These are phyloP conservation scores for Irena cyanogastra DNA, from an alignment of 2,113 vertebrate genomes.

Conservation along the genomic window DNA sequence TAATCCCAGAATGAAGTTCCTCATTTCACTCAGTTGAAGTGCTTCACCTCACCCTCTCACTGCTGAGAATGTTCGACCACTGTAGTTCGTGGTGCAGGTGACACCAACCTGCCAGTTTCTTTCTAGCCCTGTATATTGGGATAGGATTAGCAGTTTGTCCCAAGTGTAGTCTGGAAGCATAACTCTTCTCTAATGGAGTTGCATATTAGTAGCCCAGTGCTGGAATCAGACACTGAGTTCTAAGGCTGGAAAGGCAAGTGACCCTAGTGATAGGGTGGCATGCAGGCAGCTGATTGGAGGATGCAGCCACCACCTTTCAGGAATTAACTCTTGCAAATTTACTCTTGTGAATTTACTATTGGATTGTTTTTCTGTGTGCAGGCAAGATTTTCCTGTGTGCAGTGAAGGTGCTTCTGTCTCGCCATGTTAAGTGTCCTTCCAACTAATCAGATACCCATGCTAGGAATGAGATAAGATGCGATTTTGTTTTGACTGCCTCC, in stretches of 20 bases:
- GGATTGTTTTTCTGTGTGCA: not conserved
- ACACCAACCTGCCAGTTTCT: not conserved
- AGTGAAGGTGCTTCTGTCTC: not conserved
- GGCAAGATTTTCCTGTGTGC: not conserved
- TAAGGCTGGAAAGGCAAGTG: not conserved
- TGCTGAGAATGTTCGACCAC: not conserved
- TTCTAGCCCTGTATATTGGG: not conserved
- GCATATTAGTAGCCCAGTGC: not conserved
- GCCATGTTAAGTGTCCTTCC: not conserved
- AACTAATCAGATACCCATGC: slow-evolving; percentile 17
- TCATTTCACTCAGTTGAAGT: not conserved
- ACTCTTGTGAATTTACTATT: not conserved
- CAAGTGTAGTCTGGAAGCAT: not conserved
- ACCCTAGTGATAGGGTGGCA: not conserved
- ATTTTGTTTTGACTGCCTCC: slow-evolving; percentile 48
- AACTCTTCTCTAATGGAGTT: not conserved
- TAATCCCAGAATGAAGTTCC: not conserved
- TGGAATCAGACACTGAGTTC: not conserved
- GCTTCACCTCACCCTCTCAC: not conserved
- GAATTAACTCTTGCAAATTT: not conserved
- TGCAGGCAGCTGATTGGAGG: not conserved
- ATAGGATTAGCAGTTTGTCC: not conserved
- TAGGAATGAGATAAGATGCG: slow-evolving; percentile 32
- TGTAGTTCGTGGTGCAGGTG: not conserved
- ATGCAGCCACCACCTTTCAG: not conserved